phyloP scores from a whole-genome alignment of 35 echinoderm and acorn worm species.

The Lytechinus pictus region DNA sequence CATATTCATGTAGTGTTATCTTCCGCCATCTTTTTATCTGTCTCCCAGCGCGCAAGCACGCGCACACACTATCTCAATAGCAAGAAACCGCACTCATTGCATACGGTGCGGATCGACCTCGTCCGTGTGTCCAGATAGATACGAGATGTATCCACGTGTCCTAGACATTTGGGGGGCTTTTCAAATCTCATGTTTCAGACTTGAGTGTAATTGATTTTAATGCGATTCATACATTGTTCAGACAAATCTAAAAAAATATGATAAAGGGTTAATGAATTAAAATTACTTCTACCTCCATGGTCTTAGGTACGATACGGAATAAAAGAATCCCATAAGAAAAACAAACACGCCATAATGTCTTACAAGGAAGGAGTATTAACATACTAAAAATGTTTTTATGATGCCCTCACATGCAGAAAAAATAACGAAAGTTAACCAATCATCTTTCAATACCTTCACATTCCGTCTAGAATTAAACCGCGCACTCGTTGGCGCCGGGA shows the following conservation, averaged over 20 bases:
- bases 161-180: background rate
- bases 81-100: background rate
- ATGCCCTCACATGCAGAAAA: background rate
- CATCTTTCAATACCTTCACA: background rate
- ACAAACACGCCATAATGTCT: background rate
- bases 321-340: background rate
- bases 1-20: constrained; percentile 8
- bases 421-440: background rate
- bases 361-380: background rate
- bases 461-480: background rate
- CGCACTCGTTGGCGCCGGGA: background rate
- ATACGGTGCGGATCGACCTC: background rate
- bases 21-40: background rate
- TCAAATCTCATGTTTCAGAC: background rate
- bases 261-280: background rate
- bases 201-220: background rate
- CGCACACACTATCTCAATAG: background rate
- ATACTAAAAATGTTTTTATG: background rate
- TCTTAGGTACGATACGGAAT: background rate
- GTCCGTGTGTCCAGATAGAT: background rate
- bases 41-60: background rate
- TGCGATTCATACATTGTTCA: background rate
- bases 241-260: background rate
- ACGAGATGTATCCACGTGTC: background rate
- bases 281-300: background rate